Conservation (phyloP, 2,113 vertebrate species). For the Alosa alosa region DNA sequence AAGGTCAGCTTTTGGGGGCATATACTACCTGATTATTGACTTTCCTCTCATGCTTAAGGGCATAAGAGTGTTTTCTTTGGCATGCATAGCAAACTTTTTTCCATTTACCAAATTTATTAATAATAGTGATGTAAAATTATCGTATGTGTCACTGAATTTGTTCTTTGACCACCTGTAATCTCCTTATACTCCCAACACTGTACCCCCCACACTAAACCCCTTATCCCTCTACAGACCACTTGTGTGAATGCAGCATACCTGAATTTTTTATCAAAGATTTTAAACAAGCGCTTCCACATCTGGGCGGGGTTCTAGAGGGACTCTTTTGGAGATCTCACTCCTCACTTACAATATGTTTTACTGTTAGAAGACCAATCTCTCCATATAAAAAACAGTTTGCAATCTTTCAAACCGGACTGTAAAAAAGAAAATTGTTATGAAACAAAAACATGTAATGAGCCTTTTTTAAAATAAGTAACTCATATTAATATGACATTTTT, state of each 20-base stretch:
- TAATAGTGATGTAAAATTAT: slow-evolving; percentile 58
- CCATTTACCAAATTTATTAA: slow-evolving; percentile 48
- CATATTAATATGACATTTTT: background rate
- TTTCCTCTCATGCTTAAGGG: slow-evolving; percentile 24
- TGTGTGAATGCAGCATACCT: slow-evolving; percentile 68
- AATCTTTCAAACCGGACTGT: background rate
- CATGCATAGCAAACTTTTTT: slow-evolving; percentile 52
- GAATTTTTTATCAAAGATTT: slow-evolving; percentile 75
- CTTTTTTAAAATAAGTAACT: too few species aligned
- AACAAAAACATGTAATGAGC: background rate
- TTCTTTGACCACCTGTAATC: slow-evolving; percentile 44
- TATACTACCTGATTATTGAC: slow-evolving; percentile 50
- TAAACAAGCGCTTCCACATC: slow-evolving; percentile 78
- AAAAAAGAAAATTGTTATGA: background rate
- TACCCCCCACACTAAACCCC: slow-evolving; percentile 30
- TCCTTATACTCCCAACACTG: slow-evolving; percentile 12
- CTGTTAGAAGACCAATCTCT: background rate
- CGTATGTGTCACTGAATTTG: slow-evolving; percentile 65
- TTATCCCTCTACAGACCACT: slow-evolving; percentile 63
- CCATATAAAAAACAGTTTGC: background rate
- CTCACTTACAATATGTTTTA: background rate
- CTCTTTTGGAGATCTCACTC: background rate
- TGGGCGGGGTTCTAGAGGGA: slow-evolving; percentile 70
- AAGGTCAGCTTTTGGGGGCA: background rate
- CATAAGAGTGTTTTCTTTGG: slow-evolving; percentile 33